Percentiles rank a stretch among this genome's conserved stretches.
Evolutionary conservation across 2,888 invertebrate genomes (phyloP).

Genomic region (Xestobium rufovillosum): DNA sequence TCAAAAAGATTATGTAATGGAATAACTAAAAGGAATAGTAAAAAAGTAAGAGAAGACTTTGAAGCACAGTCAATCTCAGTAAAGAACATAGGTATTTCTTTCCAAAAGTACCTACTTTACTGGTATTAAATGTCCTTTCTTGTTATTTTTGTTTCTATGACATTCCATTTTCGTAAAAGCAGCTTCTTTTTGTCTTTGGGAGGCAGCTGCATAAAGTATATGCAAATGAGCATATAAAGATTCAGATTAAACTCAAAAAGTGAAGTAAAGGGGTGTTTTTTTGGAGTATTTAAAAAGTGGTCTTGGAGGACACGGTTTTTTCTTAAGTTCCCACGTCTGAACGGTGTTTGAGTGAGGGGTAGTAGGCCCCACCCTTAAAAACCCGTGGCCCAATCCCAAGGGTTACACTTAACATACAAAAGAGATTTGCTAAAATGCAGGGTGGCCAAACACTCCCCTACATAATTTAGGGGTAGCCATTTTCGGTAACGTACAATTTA

Average conservation of each 20-base stretch:
- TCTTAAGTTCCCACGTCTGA: neutral
- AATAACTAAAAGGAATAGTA: too few relatives aligned
- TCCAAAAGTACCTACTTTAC: too few relatives aligned
- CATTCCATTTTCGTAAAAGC: too few relatives aligned
- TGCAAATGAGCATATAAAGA: constrained; percentile 1
- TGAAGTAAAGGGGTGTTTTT: neutral
- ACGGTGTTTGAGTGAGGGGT: neutral
- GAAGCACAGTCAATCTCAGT: too few relatives aligned
- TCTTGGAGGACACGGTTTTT: constrained; percentile 1
- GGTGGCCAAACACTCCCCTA: constrained; percentile 1
- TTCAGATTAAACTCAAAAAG: too few relatives aligned
- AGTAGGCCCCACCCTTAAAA: neutral
- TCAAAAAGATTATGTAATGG: too few relatives aligned
- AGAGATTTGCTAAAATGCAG: constrained; percentile 1
- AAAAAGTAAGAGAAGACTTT: too few relatives aligned
- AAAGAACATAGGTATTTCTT: too few relatives aligned
- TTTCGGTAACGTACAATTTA: neutral
- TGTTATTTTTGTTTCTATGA: too few relatives aligned
- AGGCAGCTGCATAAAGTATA: constrained; percentile 1
- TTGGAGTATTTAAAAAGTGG: neutral
- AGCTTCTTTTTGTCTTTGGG: too few relatives aligned
- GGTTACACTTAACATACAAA: neutral
- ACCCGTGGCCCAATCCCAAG: neutral
- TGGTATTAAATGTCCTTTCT: too few relatives aligned
- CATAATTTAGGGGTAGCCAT: constrained; percentile 1